These are phyloP conservation scores for Habroteleia sp. DNA, from an alignment of 2,888 invertebrate genomes.

Conservation along the genomic window DNA sequence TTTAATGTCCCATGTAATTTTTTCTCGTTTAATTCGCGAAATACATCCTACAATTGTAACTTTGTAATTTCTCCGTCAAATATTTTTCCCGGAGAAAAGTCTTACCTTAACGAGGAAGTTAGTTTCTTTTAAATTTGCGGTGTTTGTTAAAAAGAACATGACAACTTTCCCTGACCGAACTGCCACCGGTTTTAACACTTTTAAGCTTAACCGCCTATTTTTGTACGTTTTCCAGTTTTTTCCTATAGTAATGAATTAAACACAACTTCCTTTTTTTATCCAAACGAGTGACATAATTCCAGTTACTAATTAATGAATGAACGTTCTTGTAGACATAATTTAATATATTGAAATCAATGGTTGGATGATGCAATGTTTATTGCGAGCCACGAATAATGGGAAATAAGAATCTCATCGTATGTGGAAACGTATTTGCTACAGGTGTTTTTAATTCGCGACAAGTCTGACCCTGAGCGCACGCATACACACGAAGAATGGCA, in stretches of 20 bases:
- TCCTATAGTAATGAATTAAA: too few relatives aligned
- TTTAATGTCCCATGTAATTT: constrained; percentile 5
- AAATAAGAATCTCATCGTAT: constrained; percentile 11
- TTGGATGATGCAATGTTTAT: too few relatives aligned
- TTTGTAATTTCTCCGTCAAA: constrained; percentile 52
- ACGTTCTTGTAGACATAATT: too few relatives aligned
- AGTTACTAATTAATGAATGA: too few relatives aligned
- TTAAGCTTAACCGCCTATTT: neutral
- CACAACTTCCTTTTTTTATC: too few relatives aligned
- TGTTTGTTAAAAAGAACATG: constrained; percentile 36
- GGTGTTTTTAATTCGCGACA: constrained; percentile 48
- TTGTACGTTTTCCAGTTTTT: too few relatives aligned
- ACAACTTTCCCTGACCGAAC: constrained; percentile 55
- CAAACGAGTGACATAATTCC: too few relatives aligned
- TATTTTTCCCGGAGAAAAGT: constrained; percentile 53
- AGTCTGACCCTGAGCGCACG: constrained; percentile 52
- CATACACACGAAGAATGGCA: too few relatives aligned
- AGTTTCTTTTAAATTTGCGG: constrained; percentile 51
- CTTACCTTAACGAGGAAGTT: constrained; percentile 54
- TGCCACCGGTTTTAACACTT: constrained; percentile 21
- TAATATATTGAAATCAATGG: too few relatives aligned
- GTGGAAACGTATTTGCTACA: constrained; percentile 25
- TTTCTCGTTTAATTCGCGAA: neutral
- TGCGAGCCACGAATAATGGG: constrained; percentile 19
- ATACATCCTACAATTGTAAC: constrained; percentile 29